Evolutionary conservation across 2,113 vertebrate genomes (phyloP).

Genomic region (Paracanthobrama guichenoti): DNA sequence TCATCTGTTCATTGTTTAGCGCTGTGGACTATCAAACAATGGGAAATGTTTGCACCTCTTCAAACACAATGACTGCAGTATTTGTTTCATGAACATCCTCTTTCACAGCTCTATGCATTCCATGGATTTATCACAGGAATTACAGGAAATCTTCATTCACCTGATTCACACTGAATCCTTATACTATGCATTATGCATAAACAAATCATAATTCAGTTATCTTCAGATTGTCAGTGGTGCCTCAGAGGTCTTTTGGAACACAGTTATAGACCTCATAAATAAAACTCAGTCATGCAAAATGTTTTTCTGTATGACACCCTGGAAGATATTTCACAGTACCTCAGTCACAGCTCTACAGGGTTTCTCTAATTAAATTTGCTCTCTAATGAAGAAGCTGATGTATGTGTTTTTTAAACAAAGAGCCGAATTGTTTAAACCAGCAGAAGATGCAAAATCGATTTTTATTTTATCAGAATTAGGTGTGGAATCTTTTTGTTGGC

Average conservation of each 20-base stretch:
- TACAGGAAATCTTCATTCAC: neutral
- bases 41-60: neutral
- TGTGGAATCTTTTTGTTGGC: neutral
- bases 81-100: neutral
- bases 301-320: neutral
- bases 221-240: constrained; percentile 23
- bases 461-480: neutral
- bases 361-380: constrained; percentile 49
- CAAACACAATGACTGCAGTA: neutral
- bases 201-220: constrained; percentile 17
- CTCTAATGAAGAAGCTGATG: constrained; percentile 47
- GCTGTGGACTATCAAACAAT: neutral
- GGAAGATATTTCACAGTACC: constrained; percentile 25
- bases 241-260: constrained; percentile 15
- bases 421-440: neutral
- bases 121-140: neutral
- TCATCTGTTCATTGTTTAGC: neutral
- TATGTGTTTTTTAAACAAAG: neutral
- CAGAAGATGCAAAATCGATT: neutral
- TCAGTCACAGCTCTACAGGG: constrained; percentile 45
- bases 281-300: constrained; percentile 31
- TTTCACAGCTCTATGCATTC: neutral
- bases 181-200: neutral
- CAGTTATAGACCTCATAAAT: constrained; percentile 27
- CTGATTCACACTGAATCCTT: neutral